These are phyloP conservation scores for Pelecanoides urinatrix DNA, from an alignment of 2,113 vertebrate genomes.

Conservation along the genomic window DNA sequence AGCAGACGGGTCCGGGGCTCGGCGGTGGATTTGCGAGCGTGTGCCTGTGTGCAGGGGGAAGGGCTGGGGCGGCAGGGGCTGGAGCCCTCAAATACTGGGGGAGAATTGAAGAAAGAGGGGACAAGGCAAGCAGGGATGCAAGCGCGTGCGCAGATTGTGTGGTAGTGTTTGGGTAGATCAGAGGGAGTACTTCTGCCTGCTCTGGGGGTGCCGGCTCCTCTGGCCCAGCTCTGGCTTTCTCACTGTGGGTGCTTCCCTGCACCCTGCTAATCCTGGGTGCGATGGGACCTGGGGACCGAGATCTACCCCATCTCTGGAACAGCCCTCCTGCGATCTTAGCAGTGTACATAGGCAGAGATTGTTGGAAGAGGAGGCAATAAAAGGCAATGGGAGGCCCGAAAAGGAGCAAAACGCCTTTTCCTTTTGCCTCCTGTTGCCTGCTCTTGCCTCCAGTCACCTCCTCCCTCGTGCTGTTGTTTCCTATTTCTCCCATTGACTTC, in stretches of 20 bases:
- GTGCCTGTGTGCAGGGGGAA: neutral
- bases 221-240: neutral
- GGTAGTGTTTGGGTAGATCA: neutral
- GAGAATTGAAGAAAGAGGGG: neutral
- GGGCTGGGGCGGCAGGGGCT: neutral
- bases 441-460: too few species aligned
- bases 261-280: neutral
- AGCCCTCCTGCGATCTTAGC: rapidly evolving
- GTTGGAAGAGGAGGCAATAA: neutral
- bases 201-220: neutral
- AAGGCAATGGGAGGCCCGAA: too few species aligned
- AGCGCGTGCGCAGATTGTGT: too few species aligned
- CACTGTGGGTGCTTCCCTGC: neutral
- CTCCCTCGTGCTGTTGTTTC: too few species aligned
- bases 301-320: neutral
- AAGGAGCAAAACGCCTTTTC: too few species aligned
- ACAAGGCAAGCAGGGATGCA: neutral
- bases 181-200: neutral
- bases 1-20: neutral
- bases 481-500: too few species aligned
- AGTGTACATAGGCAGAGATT: neutral
- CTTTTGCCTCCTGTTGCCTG: too few species aligned
- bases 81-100: neutral
- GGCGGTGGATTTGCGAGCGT: neutral
- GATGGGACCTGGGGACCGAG: neutral